phyloP scores from a whole-genome alignment of 2,888 invertebrate genomes.

The Ctenicera cuprea region DNA sequence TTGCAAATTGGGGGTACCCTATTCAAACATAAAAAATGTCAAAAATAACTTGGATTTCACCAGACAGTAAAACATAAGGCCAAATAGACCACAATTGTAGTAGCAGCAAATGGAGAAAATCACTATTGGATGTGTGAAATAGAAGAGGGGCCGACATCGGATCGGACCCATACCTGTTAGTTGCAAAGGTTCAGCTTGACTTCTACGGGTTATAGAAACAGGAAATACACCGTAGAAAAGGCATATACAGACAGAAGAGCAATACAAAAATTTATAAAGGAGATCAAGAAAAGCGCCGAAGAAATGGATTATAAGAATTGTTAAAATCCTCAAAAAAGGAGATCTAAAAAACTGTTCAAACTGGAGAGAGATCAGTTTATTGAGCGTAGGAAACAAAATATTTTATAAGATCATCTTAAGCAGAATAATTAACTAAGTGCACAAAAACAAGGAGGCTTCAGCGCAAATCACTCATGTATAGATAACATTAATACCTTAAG shows the following conservation, averaged over 20 bases:
- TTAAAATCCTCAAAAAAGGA: not conserved
- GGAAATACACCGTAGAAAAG: not conserved
- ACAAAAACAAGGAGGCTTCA: not conserved
- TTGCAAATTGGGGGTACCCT: not conserved
- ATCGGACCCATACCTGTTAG: not conserved
- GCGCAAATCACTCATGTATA: slow-evolving; percentile 2
- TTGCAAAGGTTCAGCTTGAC: too few species aligned
- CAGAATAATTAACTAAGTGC: not conserved
- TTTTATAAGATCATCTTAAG: not conserved
- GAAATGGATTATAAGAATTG: not conserved
- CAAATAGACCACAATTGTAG: not conserved
- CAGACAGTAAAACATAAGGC: not conserved
- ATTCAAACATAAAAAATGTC: too few species aligned
- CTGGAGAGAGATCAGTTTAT: too few species aligned
- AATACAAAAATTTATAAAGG: not conserved
- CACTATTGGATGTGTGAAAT: not conserved
- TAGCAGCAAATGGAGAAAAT: not conserved
- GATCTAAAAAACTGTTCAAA: too few species aligned
- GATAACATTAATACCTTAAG: not conserved
- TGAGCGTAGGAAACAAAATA: not conserved
- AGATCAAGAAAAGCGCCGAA: not conserved
- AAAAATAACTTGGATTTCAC: not conserved
- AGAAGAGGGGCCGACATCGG: slow-evolving; percentile 6
- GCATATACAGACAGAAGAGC: not conserved
- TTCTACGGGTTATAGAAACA: not conserved